Evolutionary conservation across 2,797 vertebrate species (phyloP).

Genomic region (Falco novaeseelandiae): DNA sequence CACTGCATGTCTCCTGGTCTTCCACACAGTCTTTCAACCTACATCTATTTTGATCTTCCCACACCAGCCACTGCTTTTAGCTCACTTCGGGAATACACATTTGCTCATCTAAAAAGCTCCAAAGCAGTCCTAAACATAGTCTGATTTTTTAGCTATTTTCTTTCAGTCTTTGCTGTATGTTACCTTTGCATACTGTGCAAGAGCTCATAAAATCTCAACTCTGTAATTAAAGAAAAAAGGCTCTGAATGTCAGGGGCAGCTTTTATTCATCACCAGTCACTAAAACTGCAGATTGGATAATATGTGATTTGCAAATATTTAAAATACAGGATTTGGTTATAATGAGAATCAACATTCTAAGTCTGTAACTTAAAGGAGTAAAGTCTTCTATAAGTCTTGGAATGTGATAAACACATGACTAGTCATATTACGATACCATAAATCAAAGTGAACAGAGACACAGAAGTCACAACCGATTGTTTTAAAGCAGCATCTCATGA

Average conservation of each 20-base stretch:
- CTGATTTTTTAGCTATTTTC: conserved; percentile 22
- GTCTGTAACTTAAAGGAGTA: neutral
- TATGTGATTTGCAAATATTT: neutral
- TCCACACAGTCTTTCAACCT: neutral
- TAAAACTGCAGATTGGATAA: neutral
- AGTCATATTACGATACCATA: neutral
- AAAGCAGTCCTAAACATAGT: neutral
- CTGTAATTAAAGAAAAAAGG: neutral
- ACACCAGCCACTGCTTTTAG: conserved; percentile 38
- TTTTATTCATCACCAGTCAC: neutral
- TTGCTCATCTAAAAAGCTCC: conserved; percentile 5
- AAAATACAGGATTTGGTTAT: neutral
- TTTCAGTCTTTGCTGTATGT: neutral
- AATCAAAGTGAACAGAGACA: neutral
- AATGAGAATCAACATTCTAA: neutral
- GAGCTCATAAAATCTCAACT: neutral
- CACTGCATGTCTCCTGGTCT: neutral
- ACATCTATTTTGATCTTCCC: conserved; percentile 44
- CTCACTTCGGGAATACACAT: conserved; percentile 26
- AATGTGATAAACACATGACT: neutral
- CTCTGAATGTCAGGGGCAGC: neutral
- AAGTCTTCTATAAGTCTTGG: neutral
- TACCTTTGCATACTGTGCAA: neutral
- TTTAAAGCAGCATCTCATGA: neutral
- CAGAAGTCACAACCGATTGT: neutral